Percentiles rank a stretch among this genome's conserved stretches.
phyloP scores from a whole-genome alignment of 2,888 invertebrate species.

The Thymelicus sylvestris region DNA sequence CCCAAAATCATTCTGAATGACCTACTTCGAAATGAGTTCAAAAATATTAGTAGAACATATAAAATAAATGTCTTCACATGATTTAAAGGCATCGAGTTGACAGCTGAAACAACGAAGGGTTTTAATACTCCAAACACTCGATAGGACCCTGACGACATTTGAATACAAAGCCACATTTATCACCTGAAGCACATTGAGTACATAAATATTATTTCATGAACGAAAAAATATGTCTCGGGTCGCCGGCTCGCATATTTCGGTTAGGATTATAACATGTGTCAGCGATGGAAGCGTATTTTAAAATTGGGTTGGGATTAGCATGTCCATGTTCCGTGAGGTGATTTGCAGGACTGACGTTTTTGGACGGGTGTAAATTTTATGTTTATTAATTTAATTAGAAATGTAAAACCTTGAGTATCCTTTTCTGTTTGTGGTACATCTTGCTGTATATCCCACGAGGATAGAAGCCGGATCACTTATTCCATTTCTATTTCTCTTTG shows the following conservation, averaged over 20 bases:
- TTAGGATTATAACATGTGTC: slow-evolving; percentile 69
- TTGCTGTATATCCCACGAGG: too few species aligned
- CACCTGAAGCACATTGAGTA: slow-evolving; percentile 34
- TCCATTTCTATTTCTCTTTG: too few species aligned
- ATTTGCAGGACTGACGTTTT: slow-evolving; percentile 17
- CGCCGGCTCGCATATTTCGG: slow-evolving; percentile 59
- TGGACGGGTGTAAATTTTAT: background rate
- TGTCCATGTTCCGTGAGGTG: slow-evolving; percentile 5
- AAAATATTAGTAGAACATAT: background rate
- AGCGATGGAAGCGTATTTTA: slow-evolving; percentile 64
- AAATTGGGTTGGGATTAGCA: slow-evolving; percentile 44
- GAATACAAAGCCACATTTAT: slow-evolving; percentile 36
- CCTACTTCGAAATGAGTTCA: too few species aligned
- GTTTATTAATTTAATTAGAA: too few species aligned
- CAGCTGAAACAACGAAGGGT: slow-evolving; percentile 11
- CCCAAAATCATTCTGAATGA: too few species aligned
- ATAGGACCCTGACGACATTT: slow-evolving; percentile 30
- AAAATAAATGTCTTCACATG: background rate
- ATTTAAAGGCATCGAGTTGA: slow-evolving; percentile 3
- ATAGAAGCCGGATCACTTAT: too few species aligned
- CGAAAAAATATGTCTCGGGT: slow-evolving; percentile 62
- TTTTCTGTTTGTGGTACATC: too few species aligned
- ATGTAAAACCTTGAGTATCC: too few species aligned
- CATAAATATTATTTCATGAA: slow-evolving; percentile 38
- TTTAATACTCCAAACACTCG: slow-evolving; percentile 15